Percentiles rank a stretch among this genome's conserved stretches.
phyloP scores from a whole-genome alignment of 2,888 invertebrate genomes.

The Uropetala carovei region DNA sequence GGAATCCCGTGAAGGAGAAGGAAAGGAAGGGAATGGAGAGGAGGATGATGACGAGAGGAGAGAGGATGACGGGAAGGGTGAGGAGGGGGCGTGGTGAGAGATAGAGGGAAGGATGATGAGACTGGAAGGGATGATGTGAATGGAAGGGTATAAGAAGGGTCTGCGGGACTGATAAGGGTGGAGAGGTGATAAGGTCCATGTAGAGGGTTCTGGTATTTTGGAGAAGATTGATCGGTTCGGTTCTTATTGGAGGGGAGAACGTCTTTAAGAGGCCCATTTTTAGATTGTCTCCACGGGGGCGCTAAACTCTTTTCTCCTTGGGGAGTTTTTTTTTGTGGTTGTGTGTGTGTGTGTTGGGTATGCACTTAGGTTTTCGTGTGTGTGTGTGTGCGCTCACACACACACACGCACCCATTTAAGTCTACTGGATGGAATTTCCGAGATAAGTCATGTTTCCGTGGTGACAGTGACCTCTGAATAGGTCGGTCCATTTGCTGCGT shows the following conservation, averaged over 20 bases:
- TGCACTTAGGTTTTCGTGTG: too few species aligned
- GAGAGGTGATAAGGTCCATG: constrained; percentile 49
- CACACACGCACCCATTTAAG: too few species aligned
- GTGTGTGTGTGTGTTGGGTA: too few species aligned
- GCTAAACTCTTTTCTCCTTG: background rate
- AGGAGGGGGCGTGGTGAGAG: constrained; percentile 6
- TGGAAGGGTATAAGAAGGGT: background rate
- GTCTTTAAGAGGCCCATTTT: background rate
- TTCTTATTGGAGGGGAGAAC: constrained; percentile 32
- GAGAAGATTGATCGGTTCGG: constrained; percentile 32
- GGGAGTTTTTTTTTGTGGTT: too few species aligned
- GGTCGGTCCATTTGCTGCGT: too few species aligned
- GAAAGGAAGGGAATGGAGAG: background rate
- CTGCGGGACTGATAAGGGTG: constrained; percentile 50
- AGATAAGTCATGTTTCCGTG: too few species aligned
- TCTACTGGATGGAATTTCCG: too few species aligned
- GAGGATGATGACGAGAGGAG: background rate
- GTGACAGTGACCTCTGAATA: too few species aligned
- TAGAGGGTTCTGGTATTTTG: constrained; percentile 44
- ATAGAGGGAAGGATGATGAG: constrained; percentile 32
- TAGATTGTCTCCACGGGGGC: background rate
- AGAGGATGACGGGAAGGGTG: background rate
- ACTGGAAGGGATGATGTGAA: background rate
- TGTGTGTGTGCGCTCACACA: too few species aligned
- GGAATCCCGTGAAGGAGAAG: background rate